Evolutionary conservation across 2,113 vertebrate species (phyloP), one percentile per base, ranked within the genome.

Genomic region (Procapra przewalskii): DNA sequence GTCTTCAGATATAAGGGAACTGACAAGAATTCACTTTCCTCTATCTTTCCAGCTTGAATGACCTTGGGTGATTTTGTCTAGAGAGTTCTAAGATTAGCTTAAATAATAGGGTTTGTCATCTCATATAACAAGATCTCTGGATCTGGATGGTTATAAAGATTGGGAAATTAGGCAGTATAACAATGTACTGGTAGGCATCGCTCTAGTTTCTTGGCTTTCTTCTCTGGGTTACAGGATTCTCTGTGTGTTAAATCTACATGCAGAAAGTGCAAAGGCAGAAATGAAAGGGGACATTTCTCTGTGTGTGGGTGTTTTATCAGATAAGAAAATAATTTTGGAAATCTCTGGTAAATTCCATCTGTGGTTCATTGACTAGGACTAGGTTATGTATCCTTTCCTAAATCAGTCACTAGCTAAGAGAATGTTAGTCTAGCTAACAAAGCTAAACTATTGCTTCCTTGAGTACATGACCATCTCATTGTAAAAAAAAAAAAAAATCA

Each of bases 11-110:
- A 52, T 48, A 54, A 94, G 62, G 12, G 15, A 71, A 77, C 21
- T 91, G 67, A 79, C 11, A 85, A 67, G 25, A 97, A 92, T 89
- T 94, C 14, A 90, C 96, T 95, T 92, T 86, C 16, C 40, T 84
- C 40, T 94, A 1, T 21, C 33, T 84, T 92, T 57, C 75, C 36
- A 95, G 16, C 27, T 79, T 87, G 21, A 90, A 77, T 89, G 36
- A 81, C 27, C 91, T 83, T 9, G 16, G 8, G 11, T 82, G 19
- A 50, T 88, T 83, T 91, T 77, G 50, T 87, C 36, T 57, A 40
- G 1, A 83, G 48, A 77, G 57, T 93, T 67, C 13, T 43, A 86
- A 67, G 52, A 45, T 43, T 75, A 86, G 4, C 59, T 90, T 75
- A 90, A 87, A 48, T n/a, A 45, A 40, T 60, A 33, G 43, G 10